These are phyloP conservation scores for Chrysina gloriosa DNA, from an alignment of 2,888 invertebrate species.

Conservation along the genomic window DNA sequence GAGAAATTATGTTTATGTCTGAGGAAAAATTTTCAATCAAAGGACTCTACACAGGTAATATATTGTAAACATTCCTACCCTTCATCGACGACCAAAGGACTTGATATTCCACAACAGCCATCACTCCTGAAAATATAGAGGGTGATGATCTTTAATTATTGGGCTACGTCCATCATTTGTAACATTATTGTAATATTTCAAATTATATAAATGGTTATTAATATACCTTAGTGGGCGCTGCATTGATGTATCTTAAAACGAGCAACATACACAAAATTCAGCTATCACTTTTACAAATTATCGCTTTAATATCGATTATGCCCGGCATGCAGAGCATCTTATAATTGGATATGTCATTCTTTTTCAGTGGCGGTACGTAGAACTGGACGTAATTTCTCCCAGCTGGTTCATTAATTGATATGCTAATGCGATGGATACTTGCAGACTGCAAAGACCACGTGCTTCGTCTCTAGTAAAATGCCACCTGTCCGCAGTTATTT, in stretches of 20 bases:
- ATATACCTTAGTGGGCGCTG: background rate
- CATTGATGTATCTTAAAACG: background rate
- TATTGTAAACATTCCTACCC: no score
- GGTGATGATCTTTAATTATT: no score
- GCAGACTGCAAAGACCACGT: slow-evolving; percentile 52
- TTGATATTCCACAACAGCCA: no score
- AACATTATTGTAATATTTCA: no score
- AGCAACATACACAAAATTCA: background rate
- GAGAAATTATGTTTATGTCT: no score
- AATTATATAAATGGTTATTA: background rate
- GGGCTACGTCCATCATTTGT: no score
- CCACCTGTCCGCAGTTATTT: slow-evolving; percentile 36
- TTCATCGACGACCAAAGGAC: no score
- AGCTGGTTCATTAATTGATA: slow-evolving; percentile 62
- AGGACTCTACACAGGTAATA: no score
- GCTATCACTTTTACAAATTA: no score
- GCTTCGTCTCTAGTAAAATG: slow-evolving; percentile 42
- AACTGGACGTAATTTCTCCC: slow-evolving; percentile 63
- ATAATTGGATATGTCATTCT: background rate
- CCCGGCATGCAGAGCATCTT: background rate
- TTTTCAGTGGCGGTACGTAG: slow-evolving; percentile 55
- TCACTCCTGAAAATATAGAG: no score
- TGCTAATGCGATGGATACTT: slow-evolving; percentile 57
- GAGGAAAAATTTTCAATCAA: no score
- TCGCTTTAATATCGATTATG: background rate